phyloP scores from a whole-genome alignment of 1,140 invertebrate species.

The Hylaeus volcanicus region DNA sequence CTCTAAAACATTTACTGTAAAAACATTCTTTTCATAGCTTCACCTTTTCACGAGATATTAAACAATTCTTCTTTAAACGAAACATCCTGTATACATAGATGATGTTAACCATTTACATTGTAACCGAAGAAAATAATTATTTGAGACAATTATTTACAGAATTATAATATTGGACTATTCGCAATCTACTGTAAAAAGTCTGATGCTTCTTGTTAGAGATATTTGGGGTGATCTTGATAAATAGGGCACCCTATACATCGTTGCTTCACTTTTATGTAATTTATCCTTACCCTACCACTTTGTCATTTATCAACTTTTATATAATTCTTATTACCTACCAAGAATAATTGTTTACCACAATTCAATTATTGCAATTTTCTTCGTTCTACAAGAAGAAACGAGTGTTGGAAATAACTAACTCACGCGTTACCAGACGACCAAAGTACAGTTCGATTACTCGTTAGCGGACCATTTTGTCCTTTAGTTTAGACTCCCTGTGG shows the following conservation, averaged over 20 bases:
- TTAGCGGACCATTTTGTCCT: slow-evolving; percentile 1
- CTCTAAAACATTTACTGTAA: no score
- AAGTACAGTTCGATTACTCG: background rate
- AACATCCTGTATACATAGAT: no score
- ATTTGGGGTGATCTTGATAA: background rate
- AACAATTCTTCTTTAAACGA: no score
- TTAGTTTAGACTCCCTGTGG: background rate
- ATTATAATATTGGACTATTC: no score
- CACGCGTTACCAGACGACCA: background rate
- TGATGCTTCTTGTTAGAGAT: no score
- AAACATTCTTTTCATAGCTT: no score
- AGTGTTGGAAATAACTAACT: background rate
- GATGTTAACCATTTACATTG: no score
- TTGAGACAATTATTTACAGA: no score
- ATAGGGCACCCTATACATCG: background rate
- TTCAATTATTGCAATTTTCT: background rate
- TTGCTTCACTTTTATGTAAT: background rate
- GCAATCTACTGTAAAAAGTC: no score
- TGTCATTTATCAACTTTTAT: background rate
- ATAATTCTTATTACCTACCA: background rate
- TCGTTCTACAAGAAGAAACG: background rate
- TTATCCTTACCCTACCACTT: background rate
- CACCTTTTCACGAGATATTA: no score
- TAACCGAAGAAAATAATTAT: no score
- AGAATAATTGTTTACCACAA: no score